Evolutionary conservation across 2,113 vertebrate species (phyloP).

Genomic region (Thermophis baileyi): DNA sequence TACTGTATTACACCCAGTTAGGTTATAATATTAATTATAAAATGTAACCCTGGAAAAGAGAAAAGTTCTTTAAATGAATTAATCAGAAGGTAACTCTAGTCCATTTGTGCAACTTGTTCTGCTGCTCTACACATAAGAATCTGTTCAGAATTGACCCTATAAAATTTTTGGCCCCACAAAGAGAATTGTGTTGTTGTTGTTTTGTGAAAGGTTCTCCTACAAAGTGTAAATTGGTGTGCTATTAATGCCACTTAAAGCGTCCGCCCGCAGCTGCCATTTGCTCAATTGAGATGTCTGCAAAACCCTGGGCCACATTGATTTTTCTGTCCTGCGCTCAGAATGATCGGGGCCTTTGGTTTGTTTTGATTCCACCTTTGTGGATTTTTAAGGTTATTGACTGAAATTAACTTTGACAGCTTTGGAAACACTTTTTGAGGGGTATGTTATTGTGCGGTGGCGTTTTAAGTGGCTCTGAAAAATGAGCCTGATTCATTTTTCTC

Average conservation of each 20-base stretch:
- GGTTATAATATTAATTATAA: neutral
- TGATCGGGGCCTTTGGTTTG: neutral
- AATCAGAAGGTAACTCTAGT: neutral
- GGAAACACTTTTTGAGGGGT: neutral
- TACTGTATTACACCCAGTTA: neutral
- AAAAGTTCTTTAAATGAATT: neutral
- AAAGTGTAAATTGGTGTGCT: neutral
- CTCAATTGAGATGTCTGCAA: neutral
- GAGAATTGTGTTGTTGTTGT: neutral
- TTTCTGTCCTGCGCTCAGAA: neutral
- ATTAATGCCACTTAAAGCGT: neutral
- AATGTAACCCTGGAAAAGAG: neutral
- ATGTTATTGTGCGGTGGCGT: neutral
- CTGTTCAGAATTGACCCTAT: neutral
- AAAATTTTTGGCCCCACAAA: neutral
- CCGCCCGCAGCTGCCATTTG: neutral
- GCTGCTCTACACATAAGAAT: neutral
- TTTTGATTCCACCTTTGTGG: neutral
- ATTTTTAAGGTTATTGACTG: neutral
- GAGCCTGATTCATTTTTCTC: neutral
- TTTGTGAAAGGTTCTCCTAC: neutral
- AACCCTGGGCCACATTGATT: neutral
- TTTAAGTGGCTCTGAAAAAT: conserved; percentile 16
- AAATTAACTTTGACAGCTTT: conserved; percentile 22
- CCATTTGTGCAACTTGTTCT: neutral